Evolutionary conservation across 1,140 invertebrate genomes (phyloP), one percentile per base, ranked within the genome.

Genomic region (Lamellibrachia luymesi): DNA sequence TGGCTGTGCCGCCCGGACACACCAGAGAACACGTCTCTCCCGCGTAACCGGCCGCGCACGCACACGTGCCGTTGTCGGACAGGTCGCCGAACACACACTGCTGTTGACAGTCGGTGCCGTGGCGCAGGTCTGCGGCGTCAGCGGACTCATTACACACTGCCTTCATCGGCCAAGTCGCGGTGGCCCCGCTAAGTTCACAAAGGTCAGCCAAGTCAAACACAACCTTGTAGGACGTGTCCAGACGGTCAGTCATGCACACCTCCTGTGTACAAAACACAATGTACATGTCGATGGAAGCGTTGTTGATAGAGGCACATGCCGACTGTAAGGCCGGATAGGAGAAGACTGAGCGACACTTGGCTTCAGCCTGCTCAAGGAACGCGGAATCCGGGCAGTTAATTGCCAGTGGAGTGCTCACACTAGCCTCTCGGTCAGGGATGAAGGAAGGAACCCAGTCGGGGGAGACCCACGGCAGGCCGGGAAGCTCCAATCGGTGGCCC

Each of bases 1-100:
- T 91, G 5, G 80, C 56, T 4, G 94, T 94, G 50, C 94, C 94
- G 4, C 94, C 94, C 13, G 94, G 94, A 92, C 94, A 95, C 2
- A 92, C 90, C 0, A 38, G 49, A 2, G 52, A 80, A 89, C 94
- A 95, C 25, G 90, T 91, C 13, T 64, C 25, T 25, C 94, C 94
- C 93, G 93, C 94, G 56, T 94, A 94, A 1, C 94, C 94, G 92
- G 38, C 38, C 6, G 90, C 38, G 92, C 94, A 95, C 2, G 90
- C 51, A 51, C 94, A 95, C 8, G 93, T 92, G 8, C 91, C 93
- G 92, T 93, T 52, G 25, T 56, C 5, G 38, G 13, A n/a, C 91
- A 13, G n/a, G 17, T 13, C 22, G 38, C 94, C 94, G 93, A 93
- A 94, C 2, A 92, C 25, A 90, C 94, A 95, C n/a, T 90, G 38